These are phyloP conservation scores for Epizoanthus ramosus DNA, from an alignment of 92 coral and sea anemone genomes.

Conservation along the genomic window DNA sequence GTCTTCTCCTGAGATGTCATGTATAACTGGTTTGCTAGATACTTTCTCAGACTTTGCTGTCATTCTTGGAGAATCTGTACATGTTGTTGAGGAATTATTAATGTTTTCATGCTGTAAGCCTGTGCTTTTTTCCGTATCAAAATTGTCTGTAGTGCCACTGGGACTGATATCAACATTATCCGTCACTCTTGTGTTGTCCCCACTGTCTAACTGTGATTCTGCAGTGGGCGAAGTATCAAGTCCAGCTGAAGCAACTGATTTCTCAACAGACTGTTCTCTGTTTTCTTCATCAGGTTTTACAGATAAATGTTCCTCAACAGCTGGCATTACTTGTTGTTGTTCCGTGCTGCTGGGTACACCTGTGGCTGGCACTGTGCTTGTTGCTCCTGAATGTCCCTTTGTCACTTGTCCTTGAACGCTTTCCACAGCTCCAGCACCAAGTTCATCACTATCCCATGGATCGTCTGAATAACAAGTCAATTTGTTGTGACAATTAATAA, in stretches of 20 bases:
- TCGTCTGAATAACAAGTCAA: constrained; percentile 39
- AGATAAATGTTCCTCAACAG: background rate
- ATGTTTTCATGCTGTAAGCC: background rate
- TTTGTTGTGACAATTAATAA: background rate
- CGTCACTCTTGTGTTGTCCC: background rate
- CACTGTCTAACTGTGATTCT: background rate
- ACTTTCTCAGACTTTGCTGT: background rate
- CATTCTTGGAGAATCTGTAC: background rate
- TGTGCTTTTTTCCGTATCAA: background rate
- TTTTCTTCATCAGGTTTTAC: background rate
- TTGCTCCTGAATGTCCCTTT: background rate
- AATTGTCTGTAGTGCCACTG: background rate
- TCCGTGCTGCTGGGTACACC: background rate
- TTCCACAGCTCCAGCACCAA: background rate
- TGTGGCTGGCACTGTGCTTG: background rate
- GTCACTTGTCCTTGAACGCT: background rate
- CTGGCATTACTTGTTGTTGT: background rate
- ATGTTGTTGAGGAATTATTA: background rate
- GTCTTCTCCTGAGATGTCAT: background rate
- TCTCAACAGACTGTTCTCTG: background rate
- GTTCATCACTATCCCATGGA: constrained; percentile 51
- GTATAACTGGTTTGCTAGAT: background rate
- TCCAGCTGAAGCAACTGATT: background rate
- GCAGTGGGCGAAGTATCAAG: background rate
- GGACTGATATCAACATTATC: background rate